A percentile compares a stretch with the other conserved stretches of the same genome.
These are phyloP conservation scores for Sycophaga agraensis DNA, from an alignment of 1,140 invertebrate genomes.

Conservation along the genomic window DNA sequence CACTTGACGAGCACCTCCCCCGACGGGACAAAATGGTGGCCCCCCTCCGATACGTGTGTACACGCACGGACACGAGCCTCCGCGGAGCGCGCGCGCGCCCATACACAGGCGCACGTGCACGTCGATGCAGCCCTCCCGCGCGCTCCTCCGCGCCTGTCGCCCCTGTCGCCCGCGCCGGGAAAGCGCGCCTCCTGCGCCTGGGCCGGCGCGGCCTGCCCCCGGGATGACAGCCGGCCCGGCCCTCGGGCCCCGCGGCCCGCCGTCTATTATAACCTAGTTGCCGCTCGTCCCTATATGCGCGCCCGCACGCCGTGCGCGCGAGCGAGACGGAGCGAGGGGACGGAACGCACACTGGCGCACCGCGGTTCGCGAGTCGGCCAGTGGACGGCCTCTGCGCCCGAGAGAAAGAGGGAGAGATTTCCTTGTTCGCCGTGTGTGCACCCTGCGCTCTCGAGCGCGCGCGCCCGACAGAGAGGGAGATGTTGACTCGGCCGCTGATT, in stretches of 20 bases:
- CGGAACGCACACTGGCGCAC: too few relatives aligned
- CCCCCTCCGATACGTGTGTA: slow-evolving; percentile 49
- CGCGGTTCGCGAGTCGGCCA: too few relatives aligned
- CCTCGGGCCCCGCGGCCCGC: neutral
- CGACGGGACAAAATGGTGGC: slow-evolving; percentile 62
- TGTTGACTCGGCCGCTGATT: too few relatives aligned
- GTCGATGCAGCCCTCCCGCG: neutral
- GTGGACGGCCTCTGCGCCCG: too few relatives aligned
- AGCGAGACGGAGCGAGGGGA: neutral
- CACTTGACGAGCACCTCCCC: slow-evolving; percentile 60
- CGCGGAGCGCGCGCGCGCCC: slow-evolving; percentile 26
- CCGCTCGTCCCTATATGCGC: neutral
- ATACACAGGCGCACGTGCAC: neutral
- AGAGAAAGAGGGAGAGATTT: neutral
- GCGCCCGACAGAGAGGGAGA: neutral
- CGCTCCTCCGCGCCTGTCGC: neutral
- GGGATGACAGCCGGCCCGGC: neutral
- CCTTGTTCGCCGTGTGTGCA: too few relatives aligned
- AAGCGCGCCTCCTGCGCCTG: neutral
- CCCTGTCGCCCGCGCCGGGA: neutral
- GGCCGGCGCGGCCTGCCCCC: neutral
- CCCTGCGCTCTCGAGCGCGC: neutral
- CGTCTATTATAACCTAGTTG: neutral
- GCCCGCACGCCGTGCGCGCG: neutral
- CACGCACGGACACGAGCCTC: slow-evolving; percentile 41